Conservation (phyloP, 1,140 invertebrate species). For the Drosophila albomicans region DNA sequence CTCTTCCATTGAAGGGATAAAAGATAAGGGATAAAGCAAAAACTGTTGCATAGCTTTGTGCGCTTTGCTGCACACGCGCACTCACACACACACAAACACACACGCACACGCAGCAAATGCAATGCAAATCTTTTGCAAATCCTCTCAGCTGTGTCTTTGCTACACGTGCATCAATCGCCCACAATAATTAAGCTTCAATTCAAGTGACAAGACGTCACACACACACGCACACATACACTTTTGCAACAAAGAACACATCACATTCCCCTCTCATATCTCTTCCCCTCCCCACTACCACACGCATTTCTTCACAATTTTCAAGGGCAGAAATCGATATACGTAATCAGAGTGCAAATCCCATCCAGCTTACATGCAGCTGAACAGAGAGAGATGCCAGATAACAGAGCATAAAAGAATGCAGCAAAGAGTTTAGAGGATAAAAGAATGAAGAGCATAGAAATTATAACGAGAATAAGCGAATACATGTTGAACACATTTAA, state of each 20-base stretch:
- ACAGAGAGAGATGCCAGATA: not conserved
- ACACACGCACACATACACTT: not conserved
- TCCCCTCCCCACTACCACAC: not conserved
- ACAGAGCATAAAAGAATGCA: not conserved
- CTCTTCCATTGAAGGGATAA: not conserved
- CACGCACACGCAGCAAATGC: not conserved
- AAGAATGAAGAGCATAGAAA: too few relatives aligned
- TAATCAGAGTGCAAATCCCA: not conserved
- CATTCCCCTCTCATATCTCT: not conserved
- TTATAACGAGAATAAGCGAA: too few relatives aligned
- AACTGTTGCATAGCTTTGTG: conserved; percentile 6
- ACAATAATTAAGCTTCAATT: conserved; percentile 22
- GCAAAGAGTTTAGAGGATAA: not conserved
- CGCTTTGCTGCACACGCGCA: not conserved
- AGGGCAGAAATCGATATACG: not conserved
- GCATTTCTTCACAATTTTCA: not conserved
- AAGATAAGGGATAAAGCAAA: not conserved
- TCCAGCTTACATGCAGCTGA: not conserved
- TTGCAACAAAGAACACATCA: not conserved
- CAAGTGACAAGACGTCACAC: not conserved
- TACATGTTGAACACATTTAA: too few relatives aligned
- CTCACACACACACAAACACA: not conserved
- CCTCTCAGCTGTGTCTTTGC: not conserved
- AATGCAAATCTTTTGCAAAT: conserved; percentile 22
- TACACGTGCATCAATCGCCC: not conserved